phyloP scores from a whole-genome alignment of 2,888 invertebrate genomes.

The Spilarctia lutea region DNA sequence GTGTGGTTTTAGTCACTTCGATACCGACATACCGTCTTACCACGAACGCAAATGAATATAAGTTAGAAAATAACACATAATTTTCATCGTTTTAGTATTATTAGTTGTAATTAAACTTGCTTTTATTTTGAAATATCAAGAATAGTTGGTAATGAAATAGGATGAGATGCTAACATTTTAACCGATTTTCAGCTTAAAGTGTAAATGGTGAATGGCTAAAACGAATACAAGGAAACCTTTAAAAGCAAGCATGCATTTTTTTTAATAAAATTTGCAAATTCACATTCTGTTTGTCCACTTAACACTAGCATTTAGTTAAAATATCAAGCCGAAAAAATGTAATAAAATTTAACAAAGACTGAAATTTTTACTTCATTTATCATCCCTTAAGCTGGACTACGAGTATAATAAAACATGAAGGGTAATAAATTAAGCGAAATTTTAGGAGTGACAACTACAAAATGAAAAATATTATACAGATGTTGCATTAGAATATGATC shows the following conservation, averaged over 20 bases:
- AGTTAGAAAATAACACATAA: too few species aligned
- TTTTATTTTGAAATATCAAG: not conserved
- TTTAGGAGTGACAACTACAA: not conserved
- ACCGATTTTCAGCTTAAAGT: not conserved
- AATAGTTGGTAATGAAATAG: too few species aligned
- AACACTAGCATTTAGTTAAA: not conserved
- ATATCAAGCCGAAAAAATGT: not conserved
- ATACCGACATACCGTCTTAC: not conserved
- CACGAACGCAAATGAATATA: not conserved
- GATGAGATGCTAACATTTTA: not conserved
- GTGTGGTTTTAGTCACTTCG: not conserved
- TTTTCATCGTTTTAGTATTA: too few species aligned
- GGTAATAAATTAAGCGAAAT: slow-evolving; percentile 9
- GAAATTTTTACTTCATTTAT: slow-evolving; percentile 6
- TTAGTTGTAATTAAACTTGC: too few species aligned
- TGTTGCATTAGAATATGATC: not conserved
- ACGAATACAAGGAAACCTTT: not conserved
- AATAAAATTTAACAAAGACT: not conserved
- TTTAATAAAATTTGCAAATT: not conserved
- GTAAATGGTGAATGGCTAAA: not conserved
- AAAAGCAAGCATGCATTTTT: not conserved
- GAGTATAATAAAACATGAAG: slow-evolving; percentile 4
- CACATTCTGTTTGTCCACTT: not conserved
- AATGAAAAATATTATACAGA: not conserved
- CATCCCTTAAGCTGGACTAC: slow-evolving; percentile 3